Conservation (phyloP, 1,140 invertebrate species). For the Ectropis grisescens region DNA sequence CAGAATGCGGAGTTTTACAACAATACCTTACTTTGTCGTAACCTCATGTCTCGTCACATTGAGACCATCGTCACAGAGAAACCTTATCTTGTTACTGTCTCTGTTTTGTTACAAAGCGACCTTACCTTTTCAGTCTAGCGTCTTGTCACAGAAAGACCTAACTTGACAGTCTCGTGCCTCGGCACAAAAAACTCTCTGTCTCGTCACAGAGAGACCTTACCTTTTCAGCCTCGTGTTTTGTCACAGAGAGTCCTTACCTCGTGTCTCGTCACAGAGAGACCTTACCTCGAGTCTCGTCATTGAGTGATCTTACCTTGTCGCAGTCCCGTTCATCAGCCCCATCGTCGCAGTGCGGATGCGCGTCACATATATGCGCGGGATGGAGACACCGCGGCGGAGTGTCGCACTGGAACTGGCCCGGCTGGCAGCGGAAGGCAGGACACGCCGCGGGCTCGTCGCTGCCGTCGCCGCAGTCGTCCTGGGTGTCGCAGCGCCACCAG, state of each 20-base stretch:
- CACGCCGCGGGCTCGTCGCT: conserved; percentile 81
- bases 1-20: conserved; percentile 70
- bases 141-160: too few relatives aligned
- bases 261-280: too few relatives aligned
- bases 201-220: too few relatives aligned
- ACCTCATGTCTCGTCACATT: too few relatives aligned
- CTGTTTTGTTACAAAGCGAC: too few relatives aligned
- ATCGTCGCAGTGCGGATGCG: conserved; percentile 78
- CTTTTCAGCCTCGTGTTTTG: too few relatives aligned
- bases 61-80: too few relatives aligned
- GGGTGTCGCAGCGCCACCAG: conserved; percentile 86
- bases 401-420: conserved; percentile 85
- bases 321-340: conserved; percentile 79
- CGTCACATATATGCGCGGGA: conserved; percentile 81
- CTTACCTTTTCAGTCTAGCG: too few relatives aligned
- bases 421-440: conserved; percentile 78
- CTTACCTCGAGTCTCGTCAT: not conserved
- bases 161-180: too few relatives aligned
- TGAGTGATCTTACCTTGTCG: conserved; percentile 52
- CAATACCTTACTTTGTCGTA: not conserved
- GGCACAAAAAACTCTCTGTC: too few relatives aligned
- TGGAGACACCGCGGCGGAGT: conserved; percentile 75
- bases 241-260: too few relatives aligned
- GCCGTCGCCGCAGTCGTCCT: conserved; percentile 86
- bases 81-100: too few relatives aligned